Base-by-base conservation (phyloP, 2,113 vertebrate genomes). In the Entelurus aequoreus region DNA sequence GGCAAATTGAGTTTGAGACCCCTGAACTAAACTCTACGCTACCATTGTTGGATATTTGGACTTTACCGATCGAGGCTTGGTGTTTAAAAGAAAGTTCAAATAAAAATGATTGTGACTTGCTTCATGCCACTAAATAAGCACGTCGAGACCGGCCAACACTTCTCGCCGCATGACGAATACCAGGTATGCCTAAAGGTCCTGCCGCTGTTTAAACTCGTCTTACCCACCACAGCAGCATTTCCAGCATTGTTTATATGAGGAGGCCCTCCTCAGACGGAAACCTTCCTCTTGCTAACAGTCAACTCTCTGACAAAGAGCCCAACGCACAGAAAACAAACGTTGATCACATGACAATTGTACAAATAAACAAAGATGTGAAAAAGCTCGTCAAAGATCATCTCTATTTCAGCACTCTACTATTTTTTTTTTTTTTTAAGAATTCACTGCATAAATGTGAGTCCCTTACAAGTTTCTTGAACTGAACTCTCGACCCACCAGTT, bases 201-300 rank as follows among this genome's bases (percentile, higher is more conserved):
- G 77, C 46, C 66, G 77, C 79, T 82, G 81, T 88, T 86, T 86
- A 82, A 81, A 86, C 79, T 77, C 66, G 21, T 63, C 63, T 76
- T 75, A 75, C 55, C 79, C 71, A 58, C 66, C 78, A 57, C 67
- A 49, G 70, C 69, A 75, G 68, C 73, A 71, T 64, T 77, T 66
- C 11, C 69, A 72, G 56, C 56, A 66, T 48, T 19, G 65, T 74
- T 65, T 79, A 75, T 63, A 60, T 8, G 42, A 71, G 42, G 60
- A 37, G 60, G 53, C 53, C 60, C 49, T 10, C 19, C 57, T 53
- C 42, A 16, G n/a, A 52, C 15, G 16, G 40, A 75, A 56, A 61
- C 51, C 47, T 61, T 48, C 50, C n/a, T 8, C 61, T 55, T 5
- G 11, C 53, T 8, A 48, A 38, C 44, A 50, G 48, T 59, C 53